Conservation (phyloP, 2,113 vertebrate genomes). For the Nycticorax nycticorax region DNA sequence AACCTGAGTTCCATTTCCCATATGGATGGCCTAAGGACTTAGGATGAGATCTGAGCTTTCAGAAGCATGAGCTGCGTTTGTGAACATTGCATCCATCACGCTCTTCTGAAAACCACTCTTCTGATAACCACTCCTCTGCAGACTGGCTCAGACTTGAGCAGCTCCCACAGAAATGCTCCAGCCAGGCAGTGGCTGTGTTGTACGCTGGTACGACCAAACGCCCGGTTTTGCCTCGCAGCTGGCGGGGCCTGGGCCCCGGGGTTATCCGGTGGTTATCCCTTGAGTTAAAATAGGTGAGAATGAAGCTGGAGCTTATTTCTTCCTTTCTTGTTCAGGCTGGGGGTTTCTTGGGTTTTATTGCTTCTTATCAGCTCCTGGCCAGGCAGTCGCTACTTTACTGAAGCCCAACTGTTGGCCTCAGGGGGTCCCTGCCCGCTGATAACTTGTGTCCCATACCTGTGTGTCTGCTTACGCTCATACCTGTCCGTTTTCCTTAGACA, state of each 20-base stretch:
- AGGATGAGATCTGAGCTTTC: background rate
- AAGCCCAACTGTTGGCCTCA: background rate
- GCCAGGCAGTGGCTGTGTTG: background rate
- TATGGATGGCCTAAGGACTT: background rate
- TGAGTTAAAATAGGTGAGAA: background rate
- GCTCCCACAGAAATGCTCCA: accelerated
- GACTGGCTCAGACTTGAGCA: background rate
- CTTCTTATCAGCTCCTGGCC: background rate
- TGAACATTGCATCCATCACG: background rate
- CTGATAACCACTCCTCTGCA: background rate
- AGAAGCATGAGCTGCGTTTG: background rate
- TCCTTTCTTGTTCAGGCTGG: background rate
- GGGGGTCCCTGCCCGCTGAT: background rate
- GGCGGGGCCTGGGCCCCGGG: background rate
- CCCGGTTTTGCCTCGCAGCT: background rate
- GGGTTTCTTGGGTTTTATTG: background rate
- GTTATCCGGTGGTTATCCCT: background rate
- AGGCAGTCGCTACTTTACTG: background rate
- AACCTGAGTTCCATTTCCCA: background rate
- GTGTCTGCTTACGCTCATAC: background rate
- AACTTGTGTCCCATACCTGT: background rate
- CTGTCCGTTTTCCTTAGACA: background rate
- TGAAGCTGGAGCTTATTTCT: background rate
- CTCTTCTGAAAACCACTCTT: background rate
- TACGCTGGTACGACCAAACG: accelerated